phyloP scores from a whole-genome alignment of 2,113 vertebrate genomes.

The Maccullochella peelii region DNA sequence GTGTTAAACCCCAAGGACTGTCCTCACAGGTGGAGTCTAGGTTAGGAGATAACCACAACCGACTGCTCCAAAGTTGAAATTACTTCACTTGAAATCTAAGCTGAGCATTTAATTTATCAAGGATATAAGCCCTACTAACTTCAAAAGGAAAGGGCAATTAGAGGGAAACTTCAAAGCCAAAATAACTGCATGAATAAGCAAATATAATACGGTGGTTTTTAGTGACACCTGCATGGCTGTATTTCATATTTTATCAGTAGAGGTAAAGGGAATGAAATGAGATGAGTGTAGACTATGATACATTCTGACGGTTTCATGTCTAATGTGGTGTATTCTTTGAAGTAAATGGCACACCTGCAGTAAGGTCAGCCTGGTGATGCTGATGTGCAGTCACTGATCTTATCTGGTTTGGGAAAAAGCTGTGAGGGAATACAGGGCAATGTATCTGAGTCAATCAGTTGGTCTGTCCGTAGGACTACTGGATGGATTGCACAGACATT shows the following conservation, averaged over 20 bases:
- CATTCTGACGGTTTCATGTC: neutral
- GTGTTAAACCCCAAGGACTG: conserved; percentile 45
- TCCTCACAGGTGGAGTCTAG: conserved; percentile 50
- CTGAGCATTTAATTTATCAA: conserved; percentile 46
- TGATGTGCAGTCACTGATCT: conserved; percentile 3
- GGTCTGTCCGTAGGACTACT: neutral
- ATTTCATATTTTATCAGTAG: conserved; percentile 22
- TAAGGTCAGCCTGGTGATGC: neutral
- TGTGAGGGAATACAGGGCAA: no score
- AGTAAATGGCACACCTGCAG: neutral
- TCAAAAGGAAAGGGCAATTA: conserved; percentile 72
- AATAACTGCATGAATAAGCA: conserved; percentile 57
- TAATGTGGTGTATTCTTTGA: neutral
- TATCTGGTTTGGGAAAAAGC: neutral
- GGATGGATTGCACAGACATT: neutral
- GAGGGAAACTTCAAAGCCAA: conserved; percentile 61
- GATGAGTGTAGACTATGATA: neutral
- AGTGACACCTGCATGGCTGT: conserved; percentile 8
- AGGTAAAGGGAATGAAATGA: conserved; percentile 13
- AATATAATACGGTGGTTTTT: conserved; percentile 36
- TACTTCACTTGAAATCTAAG: conserved; percentile 54
- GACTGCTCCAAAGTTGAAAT: conserved; percentile 65
- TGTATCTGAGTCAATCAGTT: neutral
- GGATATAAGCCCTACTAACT: conserved; percentile 42
- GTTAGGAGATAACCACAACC: conserved; percentile 58